Conservation (phyloP, 2,888 invertebrate genomes). For the Drosophila pseudotalamancana region DNA sequence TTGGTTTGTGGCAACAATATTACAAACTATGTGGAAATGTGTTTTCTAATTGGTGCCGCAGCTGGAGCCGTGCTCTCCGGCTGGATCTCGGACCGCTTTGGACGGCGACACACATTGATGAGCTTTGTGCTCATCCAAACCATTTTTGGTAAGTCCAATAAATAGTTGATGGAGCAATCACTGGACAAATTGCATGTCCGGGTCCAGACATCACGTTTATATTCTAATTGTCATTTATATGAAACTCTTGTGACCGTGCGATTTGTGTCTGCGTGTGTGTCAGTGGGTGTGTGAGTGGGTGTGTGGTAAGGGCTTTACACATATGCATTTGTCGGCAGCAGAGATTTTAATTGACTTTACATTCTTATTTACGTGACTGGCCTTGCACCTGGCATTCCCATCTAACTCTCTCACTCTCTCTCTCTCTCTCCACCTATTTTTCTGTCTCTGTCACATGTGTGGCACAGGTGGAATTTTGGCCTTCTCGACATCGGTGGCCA, state of each 20-base stretch:
- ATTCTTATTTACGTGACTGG: conserved; percentile 72
- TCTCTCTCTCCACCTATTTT: conserved; percentile 10
- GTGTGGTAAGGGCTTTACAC: conserved; percentile 24
- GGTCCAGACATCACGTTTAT: conserved; percentile 25
- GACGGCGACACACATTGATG: conserved; percentile 87
- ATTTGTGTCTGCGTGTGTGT: conserved; percentile 20
- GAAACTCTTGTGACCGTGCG: conserved; percentile 29
- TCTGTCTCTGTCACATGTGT: conserved; percentile 15
- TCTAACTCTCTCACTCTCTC: conserved; percentile 15
- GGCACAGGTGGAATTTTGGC: conserved; percentile 85
- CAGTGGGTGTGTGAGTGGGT: conserved; percentile 4
- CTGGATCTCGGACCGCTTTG: conserved; percentile 88
- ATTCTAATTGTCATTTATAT: conserved; percentile 72
- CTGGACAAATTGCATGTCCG: conserved; percentile 29
- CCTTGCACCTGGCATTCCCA: conserved; percentile 70
- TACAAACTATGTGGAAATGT: conserved; percentile 87
- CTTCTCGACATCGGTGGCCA: conserved; percentile 86
- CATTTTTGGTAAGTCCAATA: conserved; percentile 84
- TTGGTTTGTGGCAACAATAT: conserved; percentile 87
- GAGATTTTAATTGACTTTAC: conserved; percentile 74
- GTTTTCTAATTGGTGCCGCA: conserved; percentile 88
- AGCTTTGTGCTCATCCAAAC: conserved; percentile 86
- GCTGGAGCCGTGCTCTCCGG: conserved; percentile 88
- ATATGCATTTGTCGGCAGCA: conserved; percentile 56
- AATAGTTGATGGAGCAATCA: conserved; percentile 43